A percentile compares a stretch with the other conserved stretches of the same genome.
phyloP scores from a whole-genome alignment of 2,797 vertebrate genomes.

The Euthynnus affinis region DNA sequence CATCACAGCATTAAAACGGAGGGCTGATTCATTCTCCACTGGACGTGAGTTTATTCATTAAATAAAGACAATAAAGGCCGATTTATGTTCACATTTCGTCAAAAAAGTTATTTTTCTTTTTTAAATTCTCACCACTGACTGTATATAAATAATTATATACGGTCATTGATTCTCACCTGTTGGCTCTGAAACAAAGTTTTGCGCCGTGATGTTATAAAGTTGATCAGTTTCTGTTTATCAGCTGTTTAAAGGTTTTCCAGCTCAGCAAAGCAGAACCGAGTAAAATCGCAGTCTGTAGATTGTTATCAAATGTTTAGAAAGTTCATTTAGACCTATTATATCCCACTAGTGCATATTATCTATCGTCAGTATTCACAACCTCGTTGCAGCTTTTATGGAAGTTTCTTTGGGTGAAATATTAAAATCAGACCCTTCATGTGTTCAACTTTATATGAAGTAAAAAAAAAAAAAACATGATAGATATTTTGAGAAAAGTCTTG shows the following conservation, averaged over 20 bases:
- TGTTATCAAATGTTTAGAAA: not conserved
- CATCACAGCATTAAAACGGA: too few species aligned
- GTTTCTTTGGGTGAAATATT: not conserved
- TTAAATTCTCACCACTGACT: too few species aligned
- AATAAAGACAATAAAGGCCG: not conserved
- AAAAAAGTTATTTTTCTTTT: not conserved
- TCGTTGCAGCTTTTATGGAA: not conserved
- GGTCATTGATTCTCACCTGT: too few species aligned
- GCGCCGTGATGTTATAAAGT: not conserved
- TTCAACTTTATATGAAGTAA: too few species aligned
- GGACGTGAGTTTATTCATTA: not conserved
- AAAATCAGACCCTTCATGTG: too few species aligned
- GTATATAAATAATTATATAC: too few species aligned
- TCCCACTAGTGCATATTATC: too few species aligned
- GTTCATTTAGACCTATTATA: not conserved
- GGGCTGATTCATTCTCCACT: too few species aligned
- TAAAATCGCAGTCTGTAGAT: too few species aligned
- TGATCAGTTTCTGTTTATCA: not conserved
- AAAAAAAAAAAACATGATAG: too few species aligned
- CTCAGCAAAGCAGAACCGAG: slow-evolving; percentile 8
- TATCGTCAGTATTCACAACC: too few species aligned
- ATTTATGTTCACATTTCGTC: not conserved
- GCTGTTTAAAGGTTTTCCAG: not conserved
- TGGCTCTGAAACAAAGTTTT: not conserved
- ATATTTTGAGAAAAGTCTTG: too few species aligned